Percentiles rank a stretch among this genome's conserved stretches.
phyloP scores from a whole-genome alignment of 2,113 vertebrate genomes.

The Aleadryas rufinucha region DNA sequence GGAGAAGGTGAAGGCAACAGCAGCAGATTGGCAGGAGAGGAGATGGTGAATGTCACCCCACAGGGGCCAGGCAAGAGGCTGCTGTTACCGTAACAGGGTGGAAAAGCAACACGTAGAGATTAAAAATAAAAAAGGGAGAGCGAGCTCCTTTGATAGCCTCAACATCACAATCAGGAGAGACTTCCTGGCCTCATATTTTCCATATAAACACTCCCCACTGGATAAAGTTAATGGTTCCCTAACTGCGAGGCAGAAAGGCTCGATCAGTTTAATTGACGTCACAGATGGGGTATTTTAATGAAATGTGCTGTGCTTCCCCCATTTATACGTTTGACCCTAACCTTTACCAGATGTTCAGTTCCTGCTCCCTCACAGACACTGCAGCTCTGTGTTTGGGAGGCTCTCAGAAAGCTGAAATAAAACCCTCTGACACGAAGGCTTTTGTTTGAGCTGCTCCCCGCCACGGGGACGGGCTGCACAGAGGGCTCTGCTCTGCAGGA shows the following conservation, averaged over 20 bases:
- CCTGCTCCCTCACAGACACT: slow-evolving; percentile 42
- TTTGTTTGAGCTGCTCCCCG: background rate
- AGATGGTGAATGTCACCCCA: background rate
- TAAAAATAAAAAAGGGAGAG: background rate
- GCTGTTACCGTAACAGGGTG: background rate
- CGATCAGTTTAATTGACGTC: slow-evolving; percentile 76
- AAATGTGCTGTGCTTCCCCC: slow-evolving; percentile 64
- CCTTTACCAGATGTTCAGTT: slow-evolving; percentile 78
- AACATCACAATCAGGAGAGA: slow-evolving; percentile 71
- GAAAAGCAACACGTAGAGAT: background rate
- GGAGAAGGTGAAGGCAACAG: background rate
- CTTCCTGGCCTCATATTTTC: slow-evolving; percentile 81
- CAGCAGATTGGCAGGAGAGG: background rate
- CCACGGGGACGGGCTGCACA: accelerated
- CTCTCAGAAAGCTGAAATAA: slow-evolving; percentile 42
- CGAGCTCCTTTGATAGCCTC: slow-evolving; percentile 62
- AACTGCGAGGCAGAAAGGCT: slow-evolving; percentile 59
- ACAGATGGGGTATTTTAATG: slow-evolving; percentile 65
- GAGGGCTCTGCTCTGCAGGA: background rate
- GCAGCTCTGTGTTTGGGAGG: slow-evolving; percentile 40
- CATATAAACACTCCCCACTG: slow-evolving; percentile 73
- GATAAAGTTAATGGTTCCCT: slow-evolving; percentile 69
- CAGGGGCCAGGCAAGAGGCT: background rate
- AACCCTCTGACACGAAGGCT: background rate
- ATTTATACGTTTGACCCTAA: slow-evolving; percentile 78